Conservation (phyloP, 2,113 vertebrate species). For the Sardina pilchardus region DNA sequence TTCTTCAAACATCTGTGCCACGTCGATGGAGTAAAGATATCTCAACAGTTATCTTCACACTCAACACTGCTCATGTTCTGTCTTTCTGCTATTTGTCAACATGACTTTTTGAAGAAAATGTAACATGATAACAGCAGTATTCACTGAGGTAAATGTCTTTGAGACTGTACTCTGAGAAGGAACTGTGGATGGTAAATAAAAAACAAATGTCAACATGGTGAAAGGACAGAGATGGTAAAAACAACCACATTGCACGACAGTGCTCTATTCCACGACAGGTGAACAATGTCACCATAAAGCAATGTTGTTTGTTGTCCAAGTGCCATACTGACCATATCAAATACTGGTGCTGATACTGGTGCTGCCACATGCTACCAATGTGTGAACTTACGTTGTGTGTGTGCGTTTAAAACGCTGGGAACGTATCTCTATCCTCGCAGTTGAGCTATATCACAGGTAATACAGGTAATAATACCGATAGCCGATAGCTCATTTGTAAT, state of each 20-base stretch:
- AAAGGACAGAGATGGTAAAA: background rate
- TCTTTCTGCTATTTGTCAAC: background rate
- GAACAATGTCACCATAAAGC: background rate
- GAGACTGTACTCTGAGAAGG: background rate
- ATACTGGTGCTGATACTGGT: background rate
- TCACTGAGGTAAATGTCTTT: background rate
- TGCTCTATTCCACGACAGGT: background rate
- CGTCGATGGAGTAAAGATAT: background rate
- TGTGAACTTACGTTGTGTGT: background rate
- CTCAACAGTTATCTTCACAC: background rate
- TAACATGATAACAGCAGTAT: background rate
- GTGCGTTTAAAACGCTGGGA: too few relatives aligned
- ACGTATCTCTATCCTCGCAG: too few relatives aligned
- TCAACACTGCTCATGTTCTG: background rate
- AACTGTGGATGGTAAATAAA: background rate
- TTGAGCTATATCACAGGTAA: too few relatives aligned
- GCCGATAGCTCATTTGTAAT: too few relatives aligned
- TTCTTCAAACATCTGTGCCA: constrained; percentile 6
- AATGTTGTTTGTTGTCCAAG: background rate
- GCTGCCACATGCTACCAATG: background rate
- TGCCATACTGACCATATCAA: background rate
- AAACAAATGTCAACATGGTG: background rate
- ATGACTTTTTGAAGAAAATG: background rate
- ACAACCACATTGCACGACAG: background rate
- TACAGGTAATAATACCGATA: too few relatives aligned